phyloP scores from a whole-genome alignment of 2,113 vertebrate species.

The Austrofundulus limnaeus region DNA sequence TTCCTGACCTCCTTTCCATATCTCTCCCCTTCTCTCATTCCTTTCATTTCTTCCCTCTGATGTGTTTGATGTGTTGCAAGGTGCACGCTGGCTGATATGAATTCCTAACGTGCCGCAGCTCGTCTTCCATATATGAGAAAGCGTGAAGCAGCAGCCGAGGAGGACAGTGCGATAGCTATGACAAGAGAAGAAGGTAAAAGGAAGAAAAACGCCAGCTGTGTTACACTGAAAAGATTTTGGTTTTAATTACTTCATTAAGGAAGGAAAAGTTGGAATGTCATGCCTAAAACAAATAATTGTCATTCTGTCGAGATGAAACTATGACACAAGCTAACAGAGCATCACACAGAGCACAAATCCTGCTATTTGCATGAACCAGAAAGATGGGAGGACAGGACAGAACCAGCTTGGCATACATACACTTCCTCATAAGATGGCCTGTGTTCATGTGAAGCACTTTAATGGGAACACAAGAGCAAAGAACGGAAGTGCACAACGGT shows the following conservation, averaged over 20 bases:
- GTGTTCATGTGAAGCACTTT: slow-evolving; percentile 30
- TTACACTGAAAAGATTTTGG: background rate
- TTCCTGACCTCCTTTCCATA: slow-evolving; percentile 27
- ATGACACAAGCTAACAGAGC: slow-evolving; percentile 3
- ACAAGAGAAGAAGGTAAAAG: slow-evolving; percentile 12
- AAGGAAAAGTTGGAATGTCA: background rate
- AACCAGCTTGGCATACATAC: background rate
- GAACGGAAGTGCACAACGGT: slow-evolving; percentile 18
- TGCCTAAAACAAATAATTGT: background rate
- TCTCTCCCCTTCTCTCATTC: slow-evolving; percentile 23
- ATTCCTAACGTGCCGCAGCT: slow-evolving; percentile 71
- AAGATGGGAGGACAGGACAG: background rate
- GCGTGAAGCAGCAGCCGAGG: slow-evolving; percentile 8
- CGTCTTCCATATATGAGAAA: slow-evolving; percentile 42
- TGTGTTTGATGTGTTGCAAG: slow-evolving; percentile 62
- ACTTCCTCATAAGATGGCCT: slow-evolving; percentile 36
- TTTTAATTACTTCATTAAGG: background rate
- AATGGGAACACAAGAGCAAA: slow-evolving; percentile 16
- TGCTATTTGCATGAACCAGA: slow-evolving; percentile 23
- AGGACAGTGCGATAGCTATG: slow-evolving; percentile 15
- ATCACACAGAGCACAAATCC: slow-evolving; percentile 35
- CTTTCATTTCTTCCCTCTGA: slow-evolving; percentile 23
- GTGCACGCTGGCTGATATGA: slow-evolving; percentile 56
- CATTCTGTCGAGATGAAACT: slow-evolving; percentile 8
- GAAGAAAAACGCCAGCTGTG: slow-evolving; percentile 10